Evolutionary conservation across 2,888 invertebrate genomes (phyloP), one percentile per base, ranked within the genome.

Genomic region (Catocala fraxini): DNA sequence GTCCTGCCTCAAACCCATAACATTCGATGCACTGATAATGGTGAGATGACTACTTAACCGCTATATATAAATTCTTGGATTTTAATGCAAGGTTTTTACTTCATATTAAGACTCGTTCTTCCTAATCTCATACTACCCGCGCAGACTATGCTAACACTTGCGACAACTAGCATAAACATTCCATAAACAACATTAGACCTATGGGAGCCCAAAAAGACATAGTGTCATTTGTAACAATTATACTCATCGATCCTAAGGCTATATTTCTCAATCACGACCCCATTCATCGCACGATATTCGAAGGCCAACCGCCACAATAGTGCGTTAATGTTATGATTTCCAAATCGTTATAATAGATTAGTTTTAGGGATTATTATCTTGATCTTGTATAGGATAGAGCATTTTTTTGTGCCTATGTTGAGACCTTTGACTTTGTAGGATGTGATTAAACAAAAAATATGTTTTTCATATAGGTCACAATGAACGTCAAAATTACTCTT

Each of bases 261-360:
- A 90, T 91, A 88, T 84, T 88, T 90, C 89, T 89, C 84, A 85
- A 90, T 91, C 82, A 83, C 71, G 79, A 73, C 82, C 83, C 86
- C 84, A 81, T 87, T 87, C 79, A 72, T 60, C 13, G 51, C 51
- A 15, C 47, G 56, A 55, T 53, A 62, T 39, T 45, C 13, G 35
- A 62, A 62, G 62, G 62, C 47, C 48, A 43, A 56, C 42, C 34
- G 25, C 39, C 34, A 52, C 12, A 56, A 64, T 51, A 46, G 34
- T 0, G 13, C n/a, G 35, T 59, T 60, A 67, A 65, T 64, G 43
- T 53, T 34, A 55, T 9, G 11, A 12, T 56, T 59, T 59, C 41
- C n/a, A 52, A 59, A 59, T 49, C 0, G 25, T 48, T 53, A 11
- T 42, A 43, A 43, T 52, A 49, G 11, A 53, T 57, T 53, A 43